Evolutionary conservation across 2,888 invertebrate species (phyloP).

Genomic region (Aquatica leii): DNA sequence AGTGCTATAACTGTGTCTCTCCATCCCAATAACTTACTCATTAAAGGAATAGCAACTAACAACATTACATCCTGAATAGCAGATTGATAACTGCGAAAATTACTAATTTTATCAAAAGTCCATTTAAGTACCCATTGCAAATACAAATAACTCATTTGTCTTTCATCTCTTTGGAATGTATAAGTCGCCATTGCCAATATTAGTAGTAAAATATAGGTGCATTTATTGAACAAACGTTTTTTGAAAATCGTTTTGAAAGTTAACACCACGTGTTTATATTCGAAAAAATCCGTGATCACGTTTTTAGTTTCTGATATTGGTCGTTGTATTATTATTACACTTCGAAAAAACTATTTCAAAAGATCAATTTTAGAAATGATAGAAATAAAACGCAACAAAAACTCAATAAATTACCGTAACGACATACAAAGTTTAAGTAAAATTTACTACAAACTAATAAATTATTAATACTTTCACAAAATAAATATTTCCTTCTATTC

Average conservation of each 20-base stretch:
- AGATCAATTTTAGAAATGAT: no score
- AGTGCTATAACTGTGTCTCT: slow-evolving; percentile 78
- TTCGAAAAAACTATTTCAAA: no score
- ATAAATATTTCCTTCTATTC: no score
- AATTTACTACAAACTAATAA: no score
- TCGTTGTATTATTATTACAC: no score
- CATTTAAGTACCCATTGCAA: slow-evolving; percentile 77
- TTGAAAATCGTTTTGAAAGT: slow-evolving; percentile 71
- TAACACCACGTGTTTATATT: slow-evolving; percentile 70
- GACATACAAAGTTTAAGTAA: no score
- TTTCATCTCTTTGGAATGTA: slow-evolving; percentile 85
- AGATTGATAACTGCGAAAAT: slow-evolving; percentile 76
- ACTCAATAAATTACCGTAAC: no score
- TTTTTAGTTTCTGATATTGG: slow-evolving; percentile 66
- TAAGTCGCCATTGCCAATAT: slow-evolving; percentile 79
- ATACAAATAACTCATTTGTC: slow-evolving; percentile 77
- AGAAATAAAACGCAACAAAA: no score
- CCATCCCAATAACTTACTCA: slow-evolving; percentile 73
- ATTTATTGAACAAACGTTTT: slow-evolving; percentile 65
- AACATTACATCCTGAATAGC: slow-evolving; percentile 75
- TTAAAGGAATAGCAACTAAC: slow-evolving; percentile 74
- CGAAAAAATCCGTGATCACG: slow-evolving; percentile 75
- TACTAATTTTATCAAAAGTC: slow-evolving; percentile 73
- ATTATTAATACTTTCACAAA: no score
- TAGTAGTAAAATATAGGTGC: slow-evolving; percentile 73